Base-by-base conservation (phyloP, 2,113 vertebrate genomes). In the Tichodroma muraria region DNA sequence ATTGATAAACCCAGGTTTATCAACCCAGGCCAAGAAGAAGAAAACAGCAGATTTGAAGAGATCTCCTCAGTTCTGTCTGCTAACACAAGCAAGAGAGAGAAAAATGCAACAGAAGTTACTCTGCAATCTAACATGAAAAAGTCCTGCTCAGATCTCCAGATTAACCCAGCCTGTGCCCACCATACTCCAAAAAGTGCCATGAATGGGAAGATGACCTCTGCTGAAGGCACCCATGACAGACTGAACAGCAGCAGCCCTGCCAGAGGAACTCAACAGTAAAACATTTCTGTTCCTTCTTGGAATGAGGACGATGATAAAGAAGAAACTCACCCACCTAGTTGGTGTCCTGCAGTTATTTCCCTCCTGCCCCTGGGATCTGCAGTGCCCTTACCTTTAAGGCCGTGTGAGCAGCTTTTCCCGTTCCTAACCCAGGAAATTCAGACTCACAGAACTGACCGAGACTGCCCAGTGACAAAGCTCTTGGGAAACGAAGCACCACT, bases 181-280 rank as follows among this genome's bases (percentile, higher is more conserved):
- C 21, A 11, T 1, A 2, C 33, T 22, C 60, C 50, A 45, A 8
- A 35, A 37, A 42, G 15, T 0, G 1, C 37, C 3, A 4, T 0
- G 19, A 37, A 9, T 0, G 33, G n/a, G 52, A 35, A 14, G n/a
- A 20, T 5, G 45, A 3, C 23, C 47, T 2, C 0, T 33, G 53
- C 0, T 28, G 27, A 15, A 4, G 11, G n/a, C 23, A 37, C 10
- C 2, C 15, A 30, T 2, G 1, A 4, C 0, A 78, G 47, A 1
- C 31, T 22, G 38, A 38, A 15, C 13, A 33, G 31, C 6, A 66
- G 40, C 71, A 14, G 12, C 40, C 11, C n/a, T 45, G 33, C 19
- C 76, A 63, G 4, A 6, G 60, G 45, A 47, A 60, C 1, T 45
- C 54, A 45, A 11, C 1, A 6, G 20, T 10, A 61, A 63, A 60